Evolutionary conservation across 2,113 vertebrate genomes (phyloP).

Genomic region (Collichthys lucidus): DNA sequence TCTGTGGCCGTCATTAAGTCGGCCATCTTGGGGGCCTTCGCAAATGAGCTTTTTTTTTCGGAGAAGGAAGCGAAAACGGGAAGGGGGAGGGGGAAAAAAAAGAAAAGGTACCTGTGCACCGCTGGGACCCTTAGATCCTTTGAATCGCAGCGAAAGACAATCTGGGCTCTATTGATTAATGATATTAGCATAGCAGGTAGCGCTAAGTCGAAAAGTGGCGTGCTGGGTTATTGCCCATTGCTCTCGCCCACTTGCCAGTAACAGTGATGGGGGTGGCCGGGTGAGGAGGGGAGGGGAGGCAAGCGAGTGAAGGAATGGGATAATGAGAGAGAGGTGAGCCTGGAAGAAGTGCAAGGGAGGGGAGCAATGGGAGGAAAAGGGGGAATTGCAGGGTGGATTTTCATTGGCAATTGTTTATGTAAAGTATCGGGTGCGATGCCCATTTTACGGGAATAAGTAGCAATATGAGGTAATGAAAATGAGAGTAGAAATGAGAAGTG

Average conservation of each 20-base stretch:
- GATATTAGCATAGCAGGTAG: constrained; percentile 99
- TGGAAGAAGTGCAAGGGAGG: constrained; percentile 53
- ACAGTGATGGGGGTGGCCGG: constrained; percentile 55
- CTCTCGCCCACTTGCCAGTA: constrained; percentile 80
- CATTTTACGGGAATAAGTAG: constrained; percentile 60
- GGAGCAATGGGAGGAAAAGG: constrained; percentile 41
- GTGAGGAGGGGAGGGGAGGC: not conserved
- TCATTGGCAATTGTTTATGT: constrained; percentile 82
- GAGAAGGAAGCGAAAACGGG: constrained; percentile 41
- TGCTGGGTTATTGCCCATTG: constrained; percentile 87
- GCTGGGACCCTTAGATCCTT: constrained; percentile 94
- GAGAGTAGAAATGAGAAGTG: constrained; percentile 47
- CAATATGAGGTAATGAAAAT: constrained; percentile 69
- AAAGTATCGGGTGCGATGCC: constrained; percentile 66
- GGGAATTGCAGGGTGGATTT: constrained; percentile 78
- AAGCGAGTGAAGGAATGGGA: constrained; percentile 62
- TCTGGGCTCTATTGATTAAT: constrained; percentile 99
- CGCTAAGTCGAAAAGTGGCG: constrained; percentile 82
- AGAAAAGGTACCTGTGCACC: constrained; percentile 86
- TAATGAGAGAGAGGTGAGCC: constrained; percentile 73
- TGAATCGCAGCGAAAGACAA: constrained; percentile 90
- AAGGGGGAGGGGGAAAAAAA: constrained; percentile 76
- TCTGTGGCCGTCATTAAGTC: constrained; percentile 99
- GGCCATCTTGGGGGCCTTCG: constrained; percentile 96
- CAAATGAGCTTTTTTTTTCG: constrained; percentile 96